Conservation (phyloP, 2,797 vertebrate genomes). For the Eospalax fontanierii region DNA sequence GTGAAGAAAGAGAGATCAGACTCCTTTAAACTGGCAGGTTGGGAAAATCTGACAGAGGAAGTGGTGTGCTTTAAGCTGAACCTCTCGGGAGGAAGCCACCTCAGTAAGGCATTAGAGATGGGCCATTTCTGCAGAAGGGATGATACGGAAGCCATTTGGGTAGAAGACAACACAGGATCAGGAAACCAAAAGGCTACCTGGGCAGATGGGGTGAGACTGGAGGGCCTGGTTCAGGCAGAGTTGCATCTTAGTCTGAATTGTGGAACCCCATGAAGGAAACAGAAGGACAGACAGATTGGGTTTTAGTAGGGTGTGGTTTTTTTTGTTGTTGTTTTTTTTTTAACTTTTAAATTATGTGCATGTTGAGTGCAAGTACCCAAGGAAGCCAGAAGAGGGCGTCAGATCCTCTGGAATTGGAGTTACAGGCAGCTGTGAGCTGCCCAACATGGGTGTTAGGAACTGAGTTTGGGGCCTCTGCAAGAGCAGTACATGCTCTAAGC, state of each 20-base stretch:
- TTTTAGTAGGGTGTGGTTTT: background rate
- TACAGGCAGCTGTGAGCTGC: too few relatives aligned
- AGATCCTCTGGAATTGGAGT: too few relatives aligned
- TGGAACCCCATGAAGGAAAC: background rate
- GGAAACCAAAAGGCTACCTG: background rate
- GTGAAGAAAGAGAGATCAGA: background rate
- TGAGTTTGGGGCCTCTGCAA: too few relatives aligned
- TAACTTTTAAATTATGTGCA: background rate
- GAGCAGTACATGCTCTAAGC: too few relatives aligned
- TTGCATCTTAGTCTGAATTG: background rate
- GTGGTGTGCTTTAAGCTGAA: background rate
- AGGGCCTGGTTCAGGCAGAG: background rate
- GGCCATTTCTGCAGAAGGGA: background rate
- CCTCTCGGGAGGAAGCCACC: accelerated
- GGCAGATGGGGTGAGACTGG: background rate
- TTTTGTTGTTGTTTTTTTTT: background rate
- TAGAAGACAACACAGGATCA: background rate
- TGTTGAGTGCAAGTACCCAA: background rate
- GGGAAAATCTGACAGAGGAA: background rate
- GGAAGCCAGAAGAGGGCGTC: background rate
- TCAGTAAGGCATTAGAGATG: background rate
- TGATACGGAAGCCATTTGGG: background rate
- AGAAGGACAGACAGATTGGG: too few relatives aligned
- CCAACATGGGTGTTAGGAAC: too few relatives aligned
- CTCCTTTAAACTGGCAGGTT: background rate